Base-by-base conservation (phyloP, 2,888 invertebrate species). In the Eledone cirrhosa region DNA sequence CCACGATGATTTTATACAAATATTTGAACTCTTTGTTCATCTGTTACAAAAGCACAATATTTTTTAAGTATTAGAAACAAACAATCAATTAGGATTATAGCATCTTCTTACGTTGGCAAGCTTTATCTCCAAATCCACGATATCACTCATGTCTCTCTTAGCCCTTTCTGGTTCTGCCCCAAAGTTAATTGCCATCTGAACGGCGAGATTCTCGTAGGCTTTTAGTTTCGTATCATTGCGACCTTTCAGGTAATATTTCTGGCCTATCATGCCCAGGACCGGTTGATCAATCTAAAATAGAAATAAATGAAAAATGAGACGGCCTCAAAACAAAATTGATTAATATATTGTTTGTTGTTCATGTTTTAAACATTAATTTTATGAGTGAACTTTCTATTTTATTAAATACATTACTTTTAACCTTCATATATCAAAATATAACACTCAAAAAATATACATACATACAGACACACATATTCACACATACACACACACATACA, bases 151-250 rank as follows among this genome's bases (percentile, higher is more conserved):
- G 84, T 98, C 96, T 2, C 91, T 90, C 81, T 93, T 93, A 0
- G 96, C 95, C 31, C 91, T 90, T 0, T 91, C 89, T 81, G 93
- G 93, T 84, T 94, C 93, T 0, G 95, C 96, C 11, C 97, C 96
- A 65, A 97, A 91, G 13, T 96, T 92, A 0, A 93, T 93, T 0
- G 97, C 95, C 82, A 97, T 94, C 91, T 94, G 94, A 0, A 94
- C 95, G 0, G 97, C 95, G 83, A 97, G 94, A 91, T 94, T 94
- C 0, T 95, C 95, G 88, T 97, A 98, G 0, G 97, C 97, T 27
- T 93, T 93, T 41, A 97, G 90, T n/a, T 97, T 94, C 27, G 78
- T 76, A 74, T 86, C 84, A 77, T 87, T 80, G 19, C 87, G 82
- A 0, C 83, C 84, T 22, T 84, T 80, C 65, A 86, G 81, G 80